Evolutionary conservation across 2,113 vertebrate species (phyloP).

Genomic region (Periophthalmodon schlosseri): DNA sequence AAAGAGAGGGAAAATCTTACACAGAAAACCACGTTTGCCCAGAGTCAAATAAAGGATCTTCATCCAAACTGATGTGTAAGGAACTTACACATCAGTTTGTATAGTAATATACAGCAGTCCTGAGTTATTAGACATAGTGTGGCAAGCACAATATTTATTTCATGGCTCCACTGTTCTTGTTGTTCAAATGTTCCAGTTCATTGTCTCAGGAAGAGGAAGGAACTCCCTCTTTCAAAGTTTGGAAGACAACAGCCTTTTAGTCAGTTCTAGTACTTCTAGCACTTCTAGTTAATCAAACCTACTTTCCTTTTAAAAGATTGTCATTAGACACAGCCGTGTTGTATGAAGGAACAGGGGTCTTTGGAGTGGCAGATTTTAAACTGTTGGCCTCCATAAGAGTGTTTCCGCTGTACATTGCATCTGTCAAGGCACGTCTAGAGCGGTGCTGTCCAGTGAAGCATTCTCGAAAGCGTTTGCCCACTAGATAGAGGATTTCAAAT

Average conservation of each 20-base stretch:
- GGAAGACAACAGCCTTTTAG: constrained; percentile 5
- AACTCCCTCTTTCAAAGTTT: constrained; percentile 6
- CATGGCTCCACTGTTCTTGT: neutral
- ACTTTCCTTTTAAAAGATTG: neutral
- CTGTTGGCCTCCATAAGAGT: constrained; percentile 46
- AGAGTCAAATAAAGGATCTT: constrained; percentile 53
- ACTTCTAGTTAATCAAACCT: neutral
- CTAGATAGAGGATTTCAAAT: constrained; percentile 85
- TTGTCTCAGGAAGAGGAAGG: neutral
- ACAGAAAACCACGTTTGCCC: constrained; percentile 47
- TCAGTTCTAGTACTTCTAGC: constrained; percentile 1
- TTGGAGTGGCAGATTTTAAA: constrained; percentile 17
- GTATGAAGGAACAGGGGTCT: constrained; percentile 61
- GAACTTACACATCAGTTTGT: too few relatives aligned
- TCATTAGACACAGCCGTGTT: constrained; percentile 18
- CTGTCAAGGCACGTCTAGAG: constrained; percentile 32
- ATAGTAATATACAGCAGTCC: constrained; percentile 27
- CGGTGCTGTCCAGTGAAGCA: neutral
- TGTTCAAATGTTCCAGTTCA: constrained; percentile 1
- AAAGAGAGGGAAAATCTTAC: constrained; percentile 55
- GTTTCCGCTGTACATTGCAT: constrained; percentile 43
- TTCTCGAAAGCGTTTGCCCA: constrained; percentile 83
- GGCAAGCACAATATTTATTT: neutral
- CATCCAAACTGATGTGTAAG: neutral
- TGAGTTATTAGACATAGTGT: constrained; percentile 8